Evolutionary conservation across 2,888 invertebrate species (phyloP).

Genomic region (Mythimna loreyi): DNA sequence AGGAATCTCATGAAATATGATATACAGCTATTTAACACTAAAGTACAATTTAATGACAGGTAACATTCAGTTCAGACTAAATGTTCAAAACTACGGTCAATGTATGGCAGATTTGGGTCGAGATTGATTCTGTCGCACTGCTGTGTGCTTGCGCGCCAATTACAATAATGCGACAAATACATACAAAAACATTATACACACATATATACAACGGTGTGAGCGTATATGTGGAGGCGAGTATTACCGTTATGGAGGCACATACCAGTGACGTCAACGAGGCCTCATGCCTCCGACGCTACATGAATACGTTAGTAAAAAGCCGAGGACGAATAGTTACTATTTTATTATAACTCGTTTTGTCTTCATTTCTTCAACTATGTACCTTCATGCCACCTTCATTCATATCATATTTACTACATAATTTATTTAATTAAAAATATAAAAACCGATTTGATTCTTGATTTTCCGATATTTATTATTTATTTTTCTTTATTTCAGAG

Average conservation of each 20-base stretch:
- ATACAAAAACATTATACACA: conserved; percentile 66
- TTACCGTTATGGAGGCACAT: conserved; percentile 91
- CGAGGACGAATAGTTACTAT: conserved; percentile 77
- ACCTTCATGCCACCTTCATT: background rate
- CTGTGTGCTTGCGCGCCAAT: conserved; percentile 79
- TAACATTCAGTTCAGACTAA: conserved; percentile 64
- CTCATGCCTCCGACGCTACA: conserved; percentile 85
- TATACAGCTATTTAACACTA: background rate
- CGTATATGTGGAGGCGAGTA: conserved; percentile 86
- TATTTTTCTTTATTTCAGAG: conserved; percentile 82
- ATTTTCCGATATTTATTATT: background rate
- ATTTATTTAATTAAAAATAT: background rate
- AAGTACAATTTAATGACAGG: conserved; percentile 48
- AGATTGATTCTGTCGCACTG: conserved; percentile 84
- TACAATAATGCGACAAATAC: conserved; percentile 78
- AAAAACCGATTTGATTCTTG: background rate
- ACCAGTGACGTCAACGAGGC: conserved; percentile 89
- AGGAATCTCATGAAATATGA: background rate
- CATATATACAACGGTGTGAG: conserved; percentile 62
- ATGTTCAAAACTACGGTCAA: conserved; percentile 61
- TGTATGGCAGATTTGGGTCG: conserved; percentile 80
- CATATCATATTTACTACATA: background rate
- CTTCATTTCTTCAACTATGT: conserved; percentile 32
- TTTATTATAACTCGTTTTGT: conserved; percentile 63
- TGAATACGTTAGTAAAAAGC: conserved; percentile 85